Base-by-base conservation (phyloP, 2,113 vertebrate species). In the Bos indicus region DNA sequence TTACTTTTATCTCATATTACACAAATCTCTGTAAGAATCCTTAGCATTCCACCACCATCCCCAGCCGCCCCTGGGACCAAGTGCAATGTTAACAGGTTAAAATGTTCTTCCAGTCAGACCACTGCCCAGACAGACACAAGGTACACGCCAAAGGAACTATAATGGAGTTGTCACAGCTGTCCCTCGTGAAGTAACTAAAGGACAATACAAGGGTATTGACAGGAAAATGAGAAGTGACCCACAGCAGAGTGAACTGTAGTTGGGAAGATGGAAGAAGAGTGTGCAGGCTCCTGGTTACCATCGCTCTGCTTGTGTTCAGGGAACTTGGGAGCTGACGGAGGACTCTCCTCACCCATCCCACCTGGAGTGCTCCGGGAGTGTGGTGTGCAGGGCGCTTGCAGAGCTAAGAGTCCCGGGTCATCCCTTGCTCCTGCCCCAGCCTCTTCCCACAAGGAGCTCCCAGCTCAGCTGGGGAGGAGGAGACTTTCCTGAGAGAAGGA, bases 181-280 rank as follows among this genome's bases (percentile, higher is more conserved):
- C 78, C 40, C 23, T 33, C 6, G 0, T 1, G 51, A 71, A 33
- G 11, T 30, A n/a, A 28, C 33, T 8, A 14, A 23, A 59, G 85
- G 25, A 5, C 33, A 36, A 9, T 0, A 23, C 13, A 11, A 94
- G 36, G 56, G 9, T 3, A 2, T 10, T n/a, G 12, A 43, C 1
- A 16, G 36, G 14, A 43, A 28, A 48, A 30, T 11, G 54, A 93
- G 92, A 81, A 60, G 81, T 1, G 16, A 78, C 2, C 59, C 59
- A 23, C 5, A 9, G 52, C 36, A 33, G 67, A 36, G 48, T 8
- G 10, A 1, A 51, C 10, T 2, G 2, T 21, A 25, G 2, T 19
- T 2, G 26, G 30, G 11, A 60, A 36, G 60, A 40, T 2, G 56
- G n/a, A 26, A 46, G 30, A 12, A 67, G 51, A 48, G 0, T 2